phyloP scores from a whole-genome alignment of 2,797 vertebrate genomes.

The Pangasius mekongensis region DNA sequence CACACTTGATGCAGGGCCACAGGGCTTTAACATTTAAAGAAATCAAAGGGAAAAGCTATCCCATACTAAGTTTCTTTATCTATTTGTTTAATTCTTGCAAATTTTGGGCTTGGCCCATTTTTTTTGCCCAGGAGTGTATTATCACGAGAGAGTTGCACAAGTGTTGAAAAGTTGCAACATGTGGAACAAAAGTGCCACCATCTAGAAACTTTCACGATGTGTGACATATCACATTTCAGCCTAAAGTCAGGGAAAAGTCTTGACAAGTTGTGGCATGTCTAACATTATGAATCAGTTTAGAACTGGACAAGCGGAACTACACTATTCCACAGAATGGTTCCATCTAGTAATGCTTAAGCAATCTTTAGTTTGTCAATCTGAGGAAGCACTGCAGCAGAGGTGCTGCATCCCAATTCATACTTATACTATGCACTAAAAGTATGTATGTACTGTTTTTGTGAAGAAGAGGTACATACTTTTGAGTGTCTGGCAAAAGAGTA shows the following conservation, averaged over 20 bases:
- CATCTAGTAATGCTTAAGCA: background rate
- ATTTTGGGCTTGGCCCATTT: background rate
- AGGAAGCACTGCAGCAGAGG: background rate
- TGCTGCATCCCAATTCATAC: too few relatives aligned
- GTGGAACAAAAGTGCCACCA: constrained; percentile 32
- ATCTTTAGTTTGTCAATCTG: constrained; percentile 17
- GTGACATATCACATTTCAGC: constrained; percentile 39
- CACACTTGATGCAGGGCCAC: too few relatives aligned
- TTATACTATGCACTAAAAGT: too few relatives aligned
- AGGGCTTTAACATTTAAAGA: too few relatives aligned
- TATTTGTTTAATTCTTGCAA: too few relatives aligned
- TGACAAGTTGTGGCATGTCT: constrained; percentile 32
- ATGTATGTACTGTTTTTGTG: too few relatives aligned
- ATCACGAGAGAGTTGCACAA: background rate
- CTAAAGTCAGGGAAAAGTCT: constrained; percentile 21
- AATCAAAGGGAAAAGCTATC: too few relatives aligned
- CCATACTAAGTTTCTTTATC: too few relatives aligned
- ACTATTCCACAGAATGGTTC: background rate
- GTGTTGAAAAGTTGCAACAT: constrained; percentile 22
- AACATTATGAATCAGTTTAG: constrained; percentile 28
- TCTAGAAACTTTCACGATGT: constrained; percentile 29
- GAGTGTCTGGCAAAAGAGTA: too few relatives aligned
- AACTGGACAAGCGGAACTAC: background rate
- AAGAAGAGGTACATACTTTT: too few relatives aligned
- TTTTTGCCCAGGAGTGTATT: too few relatives aligned